phyloP scores from a whole-genome alignment of 2,113 vertebrate genomes.

The Rhinolophus sinicus region DNA sequence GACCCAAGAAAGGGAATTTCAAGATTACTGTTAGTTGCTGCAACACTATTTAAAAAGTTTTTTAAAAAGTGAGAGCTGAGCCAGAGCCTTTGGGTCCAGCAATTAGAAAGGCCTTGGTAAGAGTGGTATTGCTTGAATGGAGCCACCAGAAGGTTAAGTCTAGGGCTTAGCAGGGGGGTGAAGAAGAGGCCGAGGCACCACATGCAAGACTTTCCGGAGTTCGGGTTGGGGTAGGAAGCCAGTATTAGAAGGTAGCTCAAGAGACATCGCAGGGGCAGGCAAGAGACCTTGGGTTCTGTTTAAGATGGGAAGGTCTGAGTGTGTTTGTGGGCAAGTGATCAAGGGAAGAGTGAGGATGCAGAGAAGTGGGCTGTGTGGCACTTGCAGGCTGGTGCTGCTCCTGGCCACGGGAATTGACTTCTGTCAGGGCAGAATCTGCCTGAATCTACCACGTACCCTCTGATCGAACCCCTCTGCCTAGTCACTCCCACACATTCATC shows the following conservation, averaged over 20 bases:
- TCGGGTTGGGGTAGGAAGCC: not conserved
- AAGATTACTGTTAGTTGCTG: not conserved
- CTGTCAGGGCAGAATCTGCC: not conserved
- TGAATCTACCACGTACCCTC: not conserved
- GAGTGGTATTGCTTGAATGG: not conserved
- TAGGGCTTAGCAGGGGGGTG: not conserved
- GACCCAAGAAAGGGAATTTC: not conserved
- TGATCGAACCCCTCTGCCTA: not conserved
- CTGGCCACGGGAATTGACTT: rapidly evolving
- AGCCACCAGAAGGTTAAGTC: not conserved
- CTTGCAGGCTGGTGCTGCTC: not conserved
- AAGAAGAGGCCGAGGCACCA: not conserved
- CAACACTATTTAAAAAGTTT: not conserved
- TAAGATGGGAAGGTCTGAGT: not conserved
- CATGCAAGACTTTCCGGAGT: not conserved
- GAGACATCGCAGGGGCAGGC: not conserved
- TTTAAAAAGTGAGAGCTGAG: not conserved
- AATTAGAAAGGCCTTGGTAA: not conserved
- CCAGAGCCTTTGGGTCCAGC: not conserved
- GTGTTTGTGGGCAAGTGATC: not conserved
- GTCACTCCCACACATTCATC: not conserved
- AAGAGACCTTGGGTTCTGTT: not conserved
- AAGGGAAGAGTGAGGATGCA: not conserved
- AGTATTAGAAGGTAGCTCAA: not conserved
- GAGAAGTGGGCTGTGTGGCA: too few relatives aligned